Conservation (phyloP, 2,113 vertebrate genomes). For the Pterocles gutturalis region DNA sequence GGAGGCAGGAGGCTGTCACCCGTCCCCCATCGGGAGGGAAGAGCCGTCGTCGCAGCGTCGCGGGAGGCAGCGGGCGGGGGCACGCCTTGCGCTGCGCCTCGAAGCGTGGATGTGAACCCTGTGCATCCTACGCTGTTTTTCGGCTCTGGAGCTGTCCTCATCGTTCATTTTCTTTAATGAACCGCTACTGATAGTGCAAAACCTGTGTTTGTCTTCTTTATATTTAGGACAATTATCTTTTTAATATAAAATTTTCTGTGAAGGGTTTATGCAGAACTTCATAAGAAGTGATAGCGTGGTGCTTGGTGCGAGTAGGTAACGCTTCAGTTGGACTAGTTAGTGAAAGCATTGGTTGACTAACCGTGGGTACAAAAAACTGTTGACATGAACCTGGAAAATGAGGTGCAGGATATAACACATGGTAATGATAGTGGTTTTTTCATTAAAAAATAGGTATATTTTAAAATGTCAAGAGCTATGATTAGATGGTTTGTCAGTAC, state of each 20-base stretch:
- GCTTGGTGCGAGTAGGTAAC: too few species aligned
- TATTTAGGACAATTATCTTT: accelerated
- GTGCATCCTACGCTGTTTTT: accelerated
- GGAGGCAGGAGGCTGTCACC: not conserved
- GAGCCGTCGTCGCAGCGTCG: not conserved
- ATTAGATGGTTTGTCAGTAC: not conserved
- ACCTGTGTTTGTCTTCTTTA: not conserved
- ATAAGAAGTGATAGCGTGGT: accelerated
- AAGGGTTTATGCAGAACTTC: not conserved
- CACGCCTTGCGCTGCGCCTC: not conserved
- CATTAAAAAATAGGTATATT: accelerated
- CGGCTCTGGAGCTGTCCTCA: not conserved
- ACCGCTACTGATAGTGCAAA: not conserved
- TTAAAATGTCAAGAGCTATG: not conserved
- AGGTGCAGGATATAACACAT: accelerated
- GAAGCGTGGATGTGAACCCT: accelerated
- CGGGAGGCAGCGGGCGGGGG: not conserved
- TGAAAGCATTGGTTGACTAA: accelerated
- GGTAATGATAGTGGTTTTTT: not conserved
- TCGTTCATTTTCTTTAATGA: not conserved
- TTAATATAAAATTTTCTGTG: accelerated
- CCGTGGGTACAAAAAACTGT: accelerated
- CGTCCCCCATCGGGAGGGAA: accelerated
- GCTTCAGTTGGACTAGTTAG: not conserved
- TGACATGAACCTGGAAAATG: accelerated